A percentile compares a stretch with the other conserved stretches of the same genome.
Evolutionary conservation across 2,797 vertebrate genomes (phyloP).

Genomic region (Onychomys leucogaster): DNA sequence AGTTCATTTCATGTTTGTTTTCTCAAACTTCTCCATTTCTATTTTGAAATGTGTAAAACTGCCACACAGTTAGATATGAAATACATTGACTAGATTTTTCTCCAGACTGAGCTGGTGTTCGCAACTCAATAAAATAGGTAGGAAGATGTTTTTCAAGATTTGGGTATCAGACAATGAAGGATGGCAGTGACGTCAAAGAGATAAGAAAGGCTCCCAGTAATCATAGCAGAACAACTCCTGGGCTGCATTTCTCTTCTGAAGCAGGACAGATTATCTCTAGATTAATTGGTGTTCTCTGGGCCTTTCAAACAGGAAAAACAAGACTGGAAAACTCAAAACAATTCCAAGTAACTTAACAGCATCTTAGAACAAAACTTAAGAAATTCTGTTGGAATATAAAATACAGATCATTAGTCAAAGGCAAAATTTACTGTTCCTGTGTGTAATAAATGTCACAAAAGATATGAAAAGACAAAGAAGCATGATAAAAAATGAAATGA

Average conservation of each 20-base stretch:
- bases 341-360: background rate
- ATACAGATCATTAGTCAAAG: background rate
- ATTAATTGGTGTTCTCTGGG: background rate
- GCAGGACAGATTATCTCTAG: background rate
- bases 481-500: background rate
- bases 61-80: background rate
- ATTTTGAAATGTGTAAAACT: slow-evolving; percentile 14
- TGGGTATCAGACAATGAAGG: background rate
- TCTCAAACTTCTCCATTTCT: background rate
- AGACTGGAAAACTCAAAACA: slow-evolving; percentile 14
- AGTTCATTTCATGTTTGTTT: slow-evolving; percentile 29
- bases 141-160: background rate
- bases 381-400: background rate
- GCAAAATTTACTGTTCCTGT: background rate
- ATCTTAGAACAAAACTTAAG: background rate
- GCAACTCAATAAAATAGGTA: background rate
- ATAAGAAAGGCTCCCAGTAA: background rate
- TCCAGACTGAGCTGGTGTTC: background rate
- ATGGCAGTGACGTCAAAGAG: background rate
- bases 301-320: background rate
- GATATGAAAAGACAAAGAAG: background rate
- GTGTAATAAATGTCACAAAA: background rate
- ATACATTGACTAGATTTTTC: background rate
- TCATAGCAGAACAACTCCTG: background rate
- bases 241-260: background rate